Percentiles rank a stretch among this genome's conserved stretches.
Conservation (phyloP, 2,888 invertebrate species). For the Pseudoips prasinana region DNA sequence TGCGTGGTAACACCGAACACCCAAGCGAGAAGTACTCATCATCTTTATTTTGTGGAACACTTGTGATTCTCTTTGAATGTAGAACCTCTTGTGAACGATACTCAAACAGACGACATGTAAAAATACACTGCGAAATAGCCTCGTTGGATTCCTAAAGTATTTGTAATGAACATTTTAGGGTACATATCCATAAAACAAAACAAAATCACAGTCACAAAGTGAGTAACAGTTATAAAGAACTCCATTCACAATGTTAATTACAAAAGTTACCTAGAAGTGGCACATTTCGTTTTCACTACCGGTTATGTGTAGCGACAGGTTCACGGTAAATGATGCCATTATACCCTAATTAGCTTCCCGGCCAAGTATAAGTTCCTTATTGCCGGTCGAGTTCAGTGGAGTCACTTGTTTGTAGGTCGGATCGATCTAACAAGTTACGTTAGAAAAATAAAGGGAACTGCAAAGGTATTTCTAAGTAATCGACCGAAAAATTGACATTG, state of each 20-base stretch:
- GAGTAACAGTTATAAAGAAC: constrained; percentile 2
- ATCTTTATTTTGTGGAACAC: constrained; percentile 33
- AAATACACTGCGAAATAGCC: constrained; percentile 3
- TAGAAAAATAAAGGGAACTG: constrained; percentile 25
- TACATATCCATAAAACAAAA: neutral
- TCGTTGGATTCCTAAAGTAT: neutral
- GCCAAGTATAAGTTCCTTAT: constrained; percentile 8
- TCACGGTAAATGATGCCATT: constrained; percentile 20
- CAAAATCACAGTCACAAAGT: too few relatives aligned
- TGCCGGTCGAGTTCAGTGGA: constrained; percentile 20
- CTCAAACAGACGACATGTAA: constrained; percentile 4
- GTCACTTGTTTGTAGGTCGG: constrained; percentile 26
- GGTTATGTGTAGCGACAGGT: constrained; percentile 20
- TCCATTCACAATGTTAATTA: constrained; percentile 25
- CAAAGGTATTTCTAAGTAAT: constrained; percentile 27
- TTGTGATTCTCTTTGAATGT: constrained; percentile 14
- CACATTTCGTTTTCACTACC: constrained; percentile 23
- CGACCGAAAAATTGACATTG: constrained; percentile 33
- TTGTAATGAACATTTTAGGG: neutral
- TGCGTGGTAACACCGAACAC: constrained; percentile 23
- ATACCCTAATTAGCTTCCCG: constrained; percentile 14
- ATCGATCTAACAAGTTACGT: constrained; percentile 17
- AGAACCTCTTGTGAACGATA: constrained; percentile 9
- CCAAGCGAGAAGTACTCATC: constrained; percentile 21
- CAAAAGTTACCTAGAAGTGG: constrained; percentile 21